A percentile compares a stretch with the other conserved stretches of the same genome.
Evolutionary conservation across 2,113 vertebrate species (phyloP).

Genomic region (Cottus gobio): DNA sequence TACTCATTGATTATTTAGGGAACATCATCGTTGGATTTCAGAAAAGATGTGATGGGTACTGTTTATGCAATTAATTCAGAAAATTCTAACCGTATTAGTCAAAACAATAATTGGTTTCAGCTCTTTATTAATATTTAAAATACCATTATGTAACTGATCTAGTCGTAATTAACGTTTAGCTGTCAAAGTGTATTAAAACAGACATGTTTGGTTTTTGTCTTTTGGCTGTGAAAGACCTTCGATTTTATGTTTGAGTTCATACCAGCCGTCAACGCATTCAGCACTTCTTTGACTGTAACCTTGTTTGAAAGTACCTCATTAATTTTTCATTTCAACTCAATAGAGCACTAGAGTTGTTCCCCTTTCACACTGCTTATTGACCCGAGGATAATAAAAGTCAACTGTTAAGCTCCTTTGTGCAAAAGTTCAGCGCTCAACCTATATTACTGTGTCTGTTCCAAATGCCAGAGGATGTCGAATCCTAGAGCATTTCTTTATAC

Average conservation of each 20-base stretch:
- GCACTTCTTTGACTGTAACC: slow-evolving; percentile 51
- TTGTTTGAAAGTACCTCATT: slow-evolving; percentile 55
- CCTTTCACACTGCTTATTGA: slow-evolving; percentile 46
- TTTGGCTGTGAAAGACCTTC: slow-evolving; percentile 27
- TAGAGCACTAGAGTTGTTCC: slow-evolving; percentile 29
- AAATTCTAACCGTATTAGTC: not conserved
- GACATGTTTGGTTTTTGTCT: not conserved
- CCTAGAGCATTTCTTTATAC: not conserved
- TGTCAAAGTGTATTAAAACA: slow-evolving; percentile 3
- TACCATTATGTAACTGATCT: not conserved
- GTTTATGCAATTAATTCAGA: not conserved
- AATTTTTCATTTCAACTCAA: slow-evolving; percentile 46
- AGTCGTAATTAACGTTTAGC: not conserved
- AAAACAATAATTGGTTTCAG: not conserved
- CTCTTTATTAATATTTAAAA: not conserved
- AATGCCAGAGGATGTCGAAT: too few species aligned
- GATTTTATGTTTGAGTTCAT: slow-evolving; percentile 35
- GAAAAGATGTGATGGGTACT: not conserved
- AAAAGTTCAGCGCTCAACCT: not conserved
- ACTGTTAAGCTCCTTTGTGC: slow-evolving; percentile 10
- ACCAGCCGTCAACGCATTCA: slow-evolving; percentile 36
- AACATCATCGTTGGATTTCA: not conserved
- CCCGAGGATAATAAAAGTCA: slow-evolving; percentile 38
- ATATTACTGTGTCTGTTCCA: not conserved
- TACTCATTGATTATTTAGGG: too few species aligned